A percentile compares a stretch with the other conserved stretches of the same genome.
These are phyloP conservation scores for Erpobdella octoculata DNA, from an alignment of 2,888 invertebrate species.

Conservation along the genomic window DNA sequence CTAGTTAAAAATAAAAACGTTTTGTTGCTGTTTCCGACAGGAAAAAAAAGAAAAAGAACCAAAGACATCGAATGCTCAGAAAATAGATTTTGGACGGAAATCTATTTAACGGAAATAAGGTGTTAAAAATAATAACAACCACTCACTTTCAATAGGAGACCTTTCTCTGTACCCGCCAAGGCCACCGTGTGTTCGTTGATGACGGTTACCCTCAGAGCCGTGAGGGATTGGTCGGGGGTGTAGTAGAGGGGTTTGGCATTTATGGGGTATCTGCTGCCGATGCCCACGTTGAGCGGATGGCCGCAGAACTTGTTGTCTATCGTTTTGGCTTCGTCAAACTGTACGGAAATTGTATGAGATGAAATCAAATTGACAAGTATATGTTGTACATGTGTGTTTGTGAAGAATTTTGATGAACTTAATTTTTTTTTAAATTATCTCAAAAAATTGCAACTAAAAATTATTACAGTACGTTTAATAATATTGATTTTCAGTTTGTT, in stretches of 20 bases:
- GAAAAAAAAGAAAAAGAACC: no score
- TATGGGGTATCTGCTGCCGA: slow-evolving; percentile 33
- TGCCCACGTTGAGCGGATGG: slow-evolving; percentile 32
- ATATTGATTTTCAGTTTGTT: no score
- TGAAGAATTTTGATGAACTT: neutral
- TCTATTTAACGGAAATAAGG: no score
- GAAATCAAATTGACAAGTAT: neutral
- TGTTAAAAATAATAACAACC: no score
- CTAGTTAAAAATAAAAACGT: no score
- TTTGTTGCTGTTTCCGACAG: no score
- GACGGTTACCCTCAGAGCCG: slow-evolving; percentile 31
- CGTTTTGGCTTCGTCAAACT: slow-evolving; percentile 25
- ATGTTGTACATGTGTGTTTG: neutral
- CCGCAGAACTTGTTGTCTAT: slow-evolving; percentile 36
- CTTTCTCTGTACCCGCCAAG: slow-evolving; percentile 33
- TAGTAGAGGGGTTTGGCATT: slow-evolving; percentile 12
- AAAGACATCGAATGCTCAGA: no score
- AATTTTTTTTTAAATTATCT: no score
- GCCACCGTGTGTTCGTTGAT: slow-evolving; percentile 34
- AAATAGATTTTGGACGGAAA: no score
- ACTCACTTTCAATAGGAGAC: slow-evolving; percentile 35
- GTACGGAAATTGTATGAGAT: neutral
- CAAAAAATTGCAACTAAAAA: no score
- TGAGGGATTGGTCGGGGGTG: slow-evolving; percentile 26
- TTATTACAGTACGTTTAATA: no score